Base-by-base conservation (phyloP, 2,113 vertebrate genomes). In the Dermatemys mawii region DNA sequence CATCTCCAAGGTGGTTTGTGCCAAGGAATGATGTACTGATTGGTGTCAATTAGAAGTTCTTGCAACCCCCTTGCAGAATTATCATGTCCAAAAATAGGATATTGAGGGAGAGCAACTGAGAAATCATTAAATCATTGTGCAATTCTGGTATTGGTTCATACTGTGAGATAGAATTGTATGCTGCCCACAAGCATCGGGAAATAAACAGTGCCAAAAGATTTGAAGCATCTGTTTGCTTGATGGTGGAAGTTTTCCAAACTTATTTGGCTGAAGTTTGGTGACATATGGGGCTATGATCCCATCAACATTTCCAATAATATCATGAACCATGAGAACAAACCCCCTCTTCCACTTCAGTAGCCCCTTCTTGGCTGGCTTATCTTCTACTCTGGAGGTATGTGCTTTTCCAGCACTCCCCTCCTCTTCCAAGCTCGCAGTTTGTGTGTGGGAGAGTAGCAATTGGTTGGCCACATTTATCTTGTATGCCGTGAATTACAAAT, bases 1-100 rank as follows among this genome's bases (percentile, higher is more conserved):
- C 92, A 73, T 90, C 6, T 95, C 70, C 86, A 60, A 93, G 87
- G 86, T 8, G 16, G 17, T 85, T 94, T 91, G 32, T 86, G 89
- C 85, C 54, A 27, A 87, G 84, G 44, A 92, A 67, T 50, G 41
- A 82, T 0, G 0, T 88, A 88, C 84, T 95, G 83, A 85, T 73
- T 48, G 49, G 54, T 78, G 87, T 84, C 51, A n/a, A 21, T 83
- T 78, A 78, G 78, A 76, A 0, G 0, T 80, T 89, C 55, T 93
- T 95, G 29, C 32, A 89, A 49, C 24, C 1, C 2, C 81, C 87
- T 84, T 86, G 49, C 24, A 75, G 55, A 89, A 95, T 82, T 94
- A 89, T 85, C 81, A 49, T 89, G 46, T 88, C 8, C 35, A 70
- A 78, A 94, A 96, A 82, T 48, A 27, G 5, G 85, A 49, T n/a